Base-by-base conservation (phyloP, 2,113 vertebrate genomes). In the Terrapene triunguis region DNA sequence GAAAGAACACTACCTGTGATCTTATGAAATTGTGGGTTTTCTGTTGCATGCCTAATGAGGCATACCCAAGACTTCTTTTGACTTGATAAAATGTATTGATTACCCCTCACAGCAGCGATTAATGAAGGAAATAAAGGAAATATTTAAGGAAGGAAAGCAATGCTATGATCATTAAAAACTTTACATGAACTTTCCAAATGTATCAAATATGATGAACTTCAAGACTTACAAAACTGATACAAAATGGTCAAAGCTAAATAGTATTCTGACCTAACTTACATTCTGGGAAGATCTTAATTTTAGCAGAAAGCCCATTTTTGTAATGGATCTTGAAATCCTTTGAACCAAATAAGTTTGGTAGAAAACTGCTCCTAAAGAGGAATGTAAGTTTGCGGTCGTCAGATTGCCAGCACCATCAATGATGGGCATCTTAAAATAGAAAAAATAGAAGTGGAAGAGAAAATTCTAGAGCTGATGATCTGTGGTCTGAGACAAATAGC, bases 11-110 rank as follows among this genome's bases (percentile, higher is more conserved):
- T 81, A 88, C 51, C 0, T 4, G 57, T 78, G 84, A 80, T 97
- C 91, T 95, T 95, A 86, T 96, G 92, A 97, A 94, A 89, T 97
- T 80, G 85, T 97, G 95, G 91, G 87, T 74, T 95, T 97, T 94
- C 57, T 85, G 82, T 94, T 96, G 55, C 89, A 69, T 83, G 82
- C 47, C 92, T 93, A 90, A 92, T 94, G 95, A 97, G 94, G 82
- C 47, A 62, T 59, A 38, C 76, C 94, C 84, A 94, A 95, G 94
- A 97, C 69, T 96, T 96, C 79, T 91, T 87, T 48, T 85, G 95
- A 92, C 89, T 94, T 91, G 87, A 94, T 96, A 93, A 95, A 96
- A 95, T 96, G 83, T 76, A 65, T 96, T 95, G 85, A 84, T 95
- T 84, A 69, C 74, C n/a, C 82, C 82, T 72, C 95, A 93, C 87